Evolutionary conservation across 2,797 vertebrate genomes (phyloP).

Genomic region (Myotis planiceps): DNA sequence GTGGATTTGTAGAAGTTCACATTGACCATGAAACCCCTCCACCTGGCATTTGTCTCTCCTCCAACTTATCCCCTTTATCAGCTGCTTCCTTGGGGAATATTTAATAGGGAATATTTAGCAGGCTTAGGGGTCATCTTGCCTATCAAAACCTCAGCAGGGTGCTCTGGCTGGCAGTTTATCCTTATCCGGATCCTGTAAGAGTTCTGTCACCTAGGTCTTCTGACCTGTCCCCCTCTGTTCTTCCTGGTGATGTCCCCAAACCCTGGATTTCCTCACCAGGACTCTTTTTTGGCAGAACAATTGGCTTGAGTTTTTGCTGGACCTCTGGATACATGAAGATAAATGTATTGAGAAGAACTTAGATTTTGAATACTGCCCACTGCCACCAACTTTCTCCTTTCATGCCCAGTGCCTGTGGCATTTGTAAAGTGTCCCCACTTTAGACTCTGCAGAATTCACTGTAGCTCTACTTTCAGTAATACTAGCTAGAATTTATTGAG

Average conservation of each 20-base stretch:
- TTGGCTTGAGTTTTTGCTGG: background rate
- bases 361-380: background rate
- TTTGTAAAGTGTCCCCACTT: background rate
- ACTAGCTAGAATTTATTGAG: background rate
- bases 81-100: background rate
- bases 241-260: background rate
- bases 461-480: background rate
- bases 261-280: background rate
- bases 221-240: background rate
- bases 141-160: background rate
- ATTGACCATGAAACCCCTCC: background rate
- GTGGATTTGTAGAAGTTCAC: background rate
- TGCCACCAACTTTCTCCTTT: background rate
- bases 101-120: background rate
- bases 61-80: background rate
- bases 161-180: background rate
- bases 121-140: background rate
- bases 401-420: background rate
- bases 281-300: background rate
- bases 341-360: background rate
- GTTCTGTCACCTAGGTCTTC: background rate
- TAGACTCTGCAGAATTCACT: background rate
- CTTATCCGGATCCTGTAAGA: background rate
- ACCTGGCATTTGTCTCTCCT: background rate
- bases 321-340: background rate